Conservation (phyloP, 2,888 invertebrate genomes). For the Uropetala carovei region DNA sequence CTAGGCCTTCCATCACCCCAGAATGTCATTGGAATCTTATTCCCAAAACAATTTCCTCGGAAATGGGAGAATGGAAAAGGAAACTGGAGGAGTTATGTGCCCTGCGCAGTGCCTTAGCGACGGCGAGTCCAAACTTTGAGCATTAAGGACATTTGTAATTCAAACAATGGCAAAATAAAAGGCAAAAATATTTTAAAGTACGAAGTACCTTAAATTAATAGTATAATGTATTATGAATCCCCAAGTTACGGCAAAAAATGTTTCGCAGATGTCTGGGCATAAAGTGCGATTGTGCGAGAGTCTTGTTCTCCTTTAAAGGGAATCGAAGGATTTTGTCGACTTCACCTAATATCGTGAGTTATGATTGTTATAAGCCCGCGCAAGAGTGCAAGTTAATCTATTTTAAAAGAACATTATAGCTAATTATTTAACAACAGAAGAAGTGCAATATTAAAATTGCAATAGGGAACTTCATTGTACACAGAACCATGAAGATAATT, state of each 20-base stretch:
- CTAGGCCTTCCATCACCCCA: constrained; percentile 46
- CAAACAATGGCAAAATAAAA: neutral
- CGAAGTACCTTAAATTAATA: neutral
- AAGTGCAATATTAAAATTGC: too few relatives aligned
- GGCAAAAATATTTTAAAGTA: neutral
- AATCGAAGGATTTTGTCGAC: too few relatives aligned
- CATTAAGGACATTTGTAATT: neutral
- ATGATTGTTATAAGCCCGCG: too few relatives aligned
- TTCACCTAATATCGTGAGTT: too few relatives aligned
- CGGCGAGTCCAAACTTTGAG: neutral
- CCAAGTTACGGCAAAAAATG: neutral
- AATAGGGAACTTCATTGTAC: too few relatives aligned
- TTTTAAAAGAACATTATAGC: too few relatives aligned
- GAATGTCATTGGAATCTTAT: constrained; percentile 51
- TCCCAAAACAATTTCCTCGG: constrained; percentile 45
- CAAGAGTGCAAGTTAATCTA: too few relatives aligned
- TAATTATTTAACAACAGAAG: too few relatives aligned
- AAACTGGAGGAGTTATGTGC: neutral
- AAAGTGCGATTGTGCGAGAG: too few relatives aligned
- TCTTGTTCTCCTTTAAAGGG: too few relatives aligned
- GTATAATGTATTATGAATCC: neutral
- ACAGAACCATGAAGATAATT: too few relatives aligned
- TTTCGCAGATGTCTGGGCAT: neutral
- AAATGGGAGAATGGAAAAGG: constrained; percentile 5
- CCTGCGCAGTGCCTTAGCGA: neutral